These are phyloP conservation scores for Eristalinus aeneus DNA, from an alignment of 2,888 invertebrate genomes.

Conservation along the genomic window DNA sequence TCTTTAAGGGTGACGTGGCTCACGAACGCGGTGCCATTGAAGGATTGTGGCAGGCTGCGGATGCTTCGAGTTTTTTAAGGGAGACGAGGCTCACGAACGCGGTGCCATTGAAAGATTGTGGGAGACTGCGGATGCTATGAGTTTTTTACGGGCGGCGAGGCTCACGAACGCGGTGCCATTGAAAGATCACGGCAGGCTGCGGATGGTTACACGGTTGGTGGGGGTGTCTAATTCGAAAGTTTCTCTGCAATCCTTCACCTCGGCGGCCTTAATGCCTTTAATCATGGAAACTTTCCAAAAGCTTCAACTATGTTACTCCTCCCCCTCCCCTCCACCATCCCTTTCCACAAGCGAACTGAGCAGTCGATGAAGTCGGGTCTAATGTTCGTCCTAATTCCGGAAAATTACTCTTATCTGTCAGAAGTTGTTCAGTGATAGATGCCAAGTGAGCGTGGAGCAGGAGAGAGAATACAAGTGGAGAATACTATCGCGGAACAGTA, in stretches of 20 bases:
- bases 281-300: background rate
- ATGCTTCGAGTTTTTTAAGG: no score
- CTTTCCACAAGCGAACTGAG: background rate
- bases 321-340: background rate
- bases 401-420: background rate
- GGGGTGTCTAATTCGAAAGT: no score
- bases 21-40: background rate
- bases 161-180: no score
- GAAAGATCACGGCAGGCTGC: no score
- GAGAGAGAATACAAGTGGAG: background rate
- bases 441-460: background rate
- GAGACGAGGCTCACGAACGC: background rate
- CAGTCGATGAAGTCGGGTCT: background rate
- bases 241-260: no score
- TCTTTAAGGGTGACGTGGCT: background rate
- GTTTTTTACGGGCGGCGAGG: no score
- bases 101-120: no score
- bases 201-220: no score
- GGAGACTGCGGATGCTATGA: no score
- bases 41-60: background rate
- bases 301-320: background rate
- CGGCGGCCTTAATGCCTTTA: no score
- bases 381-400: background rate
- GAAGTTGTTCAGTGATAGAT: background rate
- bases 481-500: background rate